phyloP scores from a whole-genome alignment of 2,888 invertebrate species.

The Drosophila neonasuta region DNA sequence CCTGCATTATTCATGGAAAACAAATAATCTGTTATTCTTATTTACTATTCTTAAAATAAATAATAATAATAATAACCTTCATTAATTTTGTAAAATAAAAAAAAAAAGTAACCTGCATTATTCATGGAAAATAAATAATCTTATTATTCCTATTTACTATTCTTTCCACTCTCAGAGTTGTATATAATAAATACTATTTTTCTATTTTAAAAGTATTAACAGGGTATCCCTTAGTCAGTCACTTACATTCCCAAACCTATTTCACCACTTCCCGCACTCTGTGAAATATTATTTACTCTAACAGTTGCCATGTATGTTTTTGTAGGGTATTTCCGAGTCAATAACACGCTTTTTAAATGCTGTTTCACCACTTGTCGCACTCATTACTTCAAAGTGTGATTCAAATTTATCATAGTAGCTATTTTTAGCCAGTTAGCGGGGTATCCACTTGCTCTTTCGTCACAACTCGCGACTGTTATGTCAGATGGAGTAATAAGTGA shows the following conservation, averaged over 20 bases:
- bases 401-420: not conserved
- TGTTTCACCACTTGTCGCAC: not conserved
- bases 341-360: not conserved
- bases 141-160: too few species aligned
- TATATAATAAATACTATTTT: not conserved
- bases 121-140: too few species aligned
- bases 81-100: too few species aligned
- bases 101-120: too few species aligned
- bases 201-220: not conserved
- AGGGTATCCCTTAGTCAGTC: not conserved
- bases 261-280: not conserved
- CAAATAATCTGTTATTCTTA: too few species aligned
- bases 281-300: not conserved
- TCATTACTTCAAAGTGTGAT: not conserved
- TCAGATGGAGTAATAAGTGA: constrained; percentile 12
- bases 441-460: constrained; percentile 15
- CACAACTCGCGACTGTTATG: constrained; percentile 28
- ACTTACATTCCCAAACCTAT: not conserved
- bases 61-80: too few species aligned
- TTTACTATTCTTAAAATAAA: too few species aligned
- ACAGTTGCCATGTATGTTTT: not conserved
- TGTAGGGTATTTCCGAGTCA: not conserved
- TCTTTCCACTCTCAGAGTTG: too few species aligned
- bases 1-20: too few species aligned
- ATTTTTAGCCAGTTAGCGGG: not conserved